phyloP scores from a whole-genome alignment of 1,140 invertebrate species.

The Drosophila pectinifera region DNA sequence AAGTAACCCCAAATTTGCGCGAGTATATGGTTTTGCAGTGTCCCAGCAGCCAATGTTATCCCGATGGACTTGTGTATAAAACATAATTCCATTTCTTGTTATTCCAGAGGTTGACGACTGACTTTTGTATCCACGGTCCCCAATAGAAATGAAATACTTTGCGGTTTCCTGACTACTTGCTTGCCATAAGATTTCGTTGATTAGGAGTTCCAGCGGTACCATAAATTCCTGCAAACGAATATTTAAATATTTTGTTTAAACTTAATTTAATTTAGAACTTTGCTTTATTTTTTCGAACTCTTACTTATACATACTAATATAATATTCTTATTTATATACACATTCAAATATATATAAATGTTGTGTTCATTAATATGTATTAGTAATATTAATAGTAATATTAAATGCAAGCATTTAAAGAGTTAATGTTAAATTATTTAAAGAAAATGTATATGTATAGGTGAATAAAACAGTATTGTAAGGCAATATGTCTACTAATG shows the following conservation, averaged over 20 bases:
- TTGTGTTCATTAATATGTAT: too few relatives aligned
- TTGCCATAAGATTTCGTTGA: conserved; percentile 86
- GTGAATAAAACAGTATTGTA: too few relatives aligned
- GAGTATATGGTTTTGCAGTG: conserved; percentile 88
- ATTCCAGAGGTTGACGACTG: conserved; percentile 91
- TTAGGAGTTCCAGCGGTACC: conserved; percentile 88
- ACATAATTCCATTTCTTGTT: conserved; percentile 90
- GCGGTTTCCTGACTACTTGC: conserved; percentile 84
- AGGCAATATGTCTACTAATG: too few relatives aligned
- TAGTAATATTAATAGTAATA: too few relatives aligned
- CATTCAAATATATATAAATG: too few relatives aligned
- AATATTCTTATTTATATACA: too few relatives aligned
- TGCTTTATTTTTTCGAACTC: too few relatives aligned
- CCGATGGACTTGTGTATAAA: conserved; percentile 90
- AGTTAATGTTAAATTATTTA: too few relatives aligned
- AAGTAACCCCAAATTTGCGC: conserved; percentile 86
- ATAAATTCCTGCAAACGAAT: conserved; percentile 87
- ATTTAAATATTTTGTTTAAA: not conserved
- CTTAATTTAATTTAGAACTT: too few relatives aligned
- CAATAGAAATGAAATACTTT: conserved; percentile 88
- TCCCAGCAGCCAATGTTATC: conserved; percentile 93
- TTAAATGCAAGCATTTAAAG: too few relatives aligned
- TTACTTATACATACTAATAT: too few relatives aligned
- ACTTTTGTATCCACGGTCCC: conserved; percentile 87
- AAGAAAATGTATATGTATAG: too few relatives aligned